Conservation (phyloP, 2,797 vertebrate species). For the Pangasius larnaudii region DNA sequence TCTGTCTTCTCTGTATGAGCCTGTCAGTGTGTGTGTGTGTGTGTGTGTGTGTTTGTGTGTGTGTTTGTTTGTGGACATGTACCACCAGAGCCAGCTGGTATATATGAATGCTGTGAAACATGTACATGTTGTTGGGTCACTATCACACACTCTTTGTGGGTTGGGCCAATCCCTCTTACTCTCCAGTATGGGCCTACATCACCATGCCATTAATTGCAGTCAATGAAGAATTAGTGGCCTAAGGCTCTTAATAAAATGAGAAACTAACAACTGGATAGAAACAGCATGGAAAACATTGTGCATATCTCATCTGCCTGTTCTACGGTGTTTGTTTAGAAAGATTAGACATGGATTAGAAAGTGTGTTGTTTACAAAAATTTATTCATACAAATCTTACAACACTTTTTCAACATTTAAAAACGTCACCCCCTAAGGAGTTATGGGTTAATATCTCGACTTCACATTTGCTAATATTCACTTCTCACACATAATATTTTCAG, state of each 20-base stretch:
- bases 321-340: slow-evolving; percentile 74
- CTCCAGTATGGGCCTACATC: background rate
- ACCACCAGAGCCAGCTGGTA: slow-evolving; percentile 6
- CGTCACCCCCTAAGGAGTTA: slow-evolving; percentile 86
- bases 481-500: slow-evolving; percentile 75
- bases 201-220: background rate
- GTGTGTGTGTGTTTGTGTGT: background rate
- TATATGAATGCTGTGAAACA: slow-evolving; percentile 29
- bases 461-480: slow-evolving; percentile 80
- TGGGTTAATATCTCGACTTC: slow-evolving; percentile 83
- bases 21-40: background rate
- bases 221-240: slow-evolving; percentile 5
- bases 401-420: slow-evolving; percentile 96
- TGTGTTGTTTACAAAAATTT: slow-evolving; percentile 99
- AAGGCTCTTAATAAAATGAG: background rate
- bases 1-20: background rate
- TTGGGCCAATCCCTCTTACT: background rate
- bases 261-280: background rate
- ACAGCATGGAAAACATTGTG: slow-evolving; percentile 3
- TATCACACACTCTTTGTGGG: background rate
- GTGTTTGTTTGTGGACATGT: background rate
- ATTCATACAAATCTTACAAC: slow-evolving; percentile 99
- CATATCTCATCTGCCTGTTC: slow-evolving; percentile 18
- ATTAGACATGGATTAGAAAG: slow-evolving; percentile 89
- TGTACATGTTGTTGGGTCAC: slow-evolving; percentile 15